These are phyloP conservation scores for Parochlus steinenii DNA, from an alignment of 2,888 invertebrate genomes.

Conservation along the genomic window DNA sequence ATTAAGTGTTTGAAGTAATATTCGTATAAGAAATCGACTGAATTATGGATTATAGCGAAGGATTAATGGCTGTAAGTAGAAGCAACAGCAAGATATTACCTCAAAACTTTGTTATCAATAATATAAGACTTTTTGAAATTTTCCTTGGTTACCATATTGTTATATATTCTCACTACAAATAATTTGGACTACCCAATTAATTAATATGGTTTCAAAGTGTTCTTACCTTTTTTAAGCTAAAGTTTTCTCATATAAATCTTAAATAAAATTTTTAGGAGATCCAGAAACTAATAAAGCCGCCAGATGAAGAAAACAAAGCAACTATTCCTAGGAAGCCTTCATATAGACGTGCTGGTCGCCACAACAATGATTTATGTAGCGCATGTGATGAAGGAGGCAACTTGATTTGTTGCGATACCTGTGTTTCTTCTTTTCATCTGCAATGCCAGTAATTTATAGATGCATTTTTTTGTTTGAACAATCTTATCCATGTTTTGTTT, in stretches of 20 bases:
- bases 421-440: slow-evolving; percentile 90
- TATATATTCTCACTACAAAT: no score
- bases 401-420: slow-evolving; percentile 87
- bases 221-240: slow-evolving; percentile 15
- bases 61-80: slow-evolving; percentile 8
- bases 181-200: no score
- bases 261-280: slow-evolving; percentile 51
- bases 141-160: not conserved
- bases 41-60: slow-evolving; percentile 11
- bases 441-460: slow-evolving; percentile 70
- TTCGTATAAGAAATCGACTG: no score
- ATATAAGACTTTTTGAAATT: not conserved
- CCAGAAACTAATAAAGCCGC: slow-evolving; percentile 74
- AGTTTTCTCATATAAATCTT: slow-evolving; percentile 16
- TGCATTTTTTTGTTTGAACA: not conserved
- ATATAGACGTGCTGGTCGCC: slow-evolving; percentile 70
- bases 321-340: slow-evolving; percentile 56
- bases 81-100: not conserved
- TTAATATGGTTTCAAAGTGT: no score
- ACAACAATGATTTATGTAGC: slow-evolving; percentile 87
- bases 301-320: slow-evolving; percentile 46
- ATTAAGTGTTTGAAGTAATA: no score
- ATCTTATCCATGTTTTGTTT: slow-evolving; percentile 16
- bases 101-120: not conserved
- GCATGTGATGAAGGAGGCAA: slow-evolving; percentile 91